A percentile compares a stretch with the other conserved stretches of the same genome.
phyloP scores from a whole-genome alignment of 2,888 invertebrate genomes.

The Caenorhabditis afra region DNA sequence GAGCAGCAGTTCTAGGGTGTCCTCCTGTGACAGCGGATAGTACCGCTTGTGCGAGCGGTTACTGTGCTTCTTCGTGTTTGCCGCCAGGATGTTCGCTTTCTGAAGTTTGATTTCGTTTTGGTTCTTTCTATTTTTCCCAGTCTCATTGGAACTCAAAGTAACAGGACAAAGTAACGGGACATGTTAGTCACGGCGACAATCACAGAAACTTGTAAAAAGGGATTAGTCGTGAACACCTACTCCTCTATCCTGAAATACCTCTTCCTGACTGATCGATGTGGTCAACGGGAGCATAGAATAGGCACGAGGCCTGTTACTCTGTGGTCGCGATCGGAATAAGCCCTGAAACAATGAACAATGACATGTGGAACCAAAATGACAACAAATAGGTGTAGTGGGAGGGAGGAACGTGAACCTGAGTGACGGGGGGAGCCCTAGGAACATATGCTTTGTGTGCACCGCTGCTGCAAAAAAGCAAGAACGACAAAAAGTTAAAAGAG shows the following conservation, averaged over 20 bases:
- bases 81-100: slow-evolving; percentile 45
- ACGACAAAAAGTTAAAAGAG: not conserved
- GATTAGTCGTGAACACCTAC: slow-evolving; percentile 48
- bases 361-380: slow-evolving; percentile 5
- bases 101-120: slow-evolving; percentile 7
- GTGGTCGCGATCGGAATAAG: slow-evolving; percentile 68
- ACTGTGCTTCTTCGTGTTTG: slow-evolving; percentile 56
- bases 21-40: slow-evolving; percentile 72
- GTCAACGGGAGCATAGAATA: slow-evolving; percentile 72
- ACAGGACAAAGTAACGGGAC: slow-evolving; percentile 8
- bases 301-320: slow-evolving; percentile 65
- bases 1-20: slow-evolving; percentile 68
- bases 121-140: not conserved
- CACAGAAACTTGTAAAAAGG: slow-evolving; percentile 13
- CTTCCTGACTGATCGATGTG: slow-evolving; percentile 64
- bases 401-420: not conserved
- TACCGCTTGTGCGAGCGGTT: slow-evolving; percentile 60
- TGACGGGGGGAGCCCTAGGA: not conserved
- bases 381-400: not conserved
- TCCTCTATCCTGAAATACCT: slow-evolving; percentile 59
- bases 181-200: slow-evolving; percentile 42
- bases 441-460: slow-evolving; percentile 6
- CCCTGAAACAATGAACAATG: slow-evolving; percentile 65
- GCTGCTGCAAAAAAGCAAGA: slow-evolving; percentile 4
- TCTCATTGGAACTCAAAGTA: too few relatives aligned